Conservation (phyloP, 1,140 invertebrate genomes). For the Bicyclus anynana region DNA sequence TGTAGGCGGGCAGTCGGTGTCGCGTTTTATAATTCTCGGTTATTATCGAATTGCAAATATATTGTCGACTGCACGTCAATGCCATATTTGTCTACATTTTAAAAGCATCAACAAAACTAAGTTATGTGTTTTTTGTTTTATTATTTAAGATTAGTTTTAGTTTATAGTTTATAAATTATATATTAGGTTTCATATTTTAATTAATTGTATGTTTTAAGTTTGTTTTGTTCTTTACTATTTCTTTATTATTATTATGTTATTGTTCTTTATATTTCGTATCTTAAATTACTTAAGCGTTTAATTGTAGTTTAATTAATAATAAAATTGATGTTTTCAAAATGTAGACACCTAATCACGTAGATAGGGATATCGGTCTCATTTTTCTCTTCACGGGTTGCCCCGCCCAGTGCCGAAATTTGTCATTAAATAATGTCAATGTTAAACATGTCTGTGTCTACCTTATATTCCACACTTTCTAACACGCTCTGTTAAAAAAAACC, state of each 20-base stretch:
- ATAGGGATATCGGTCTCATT: conserved; percentile 51
- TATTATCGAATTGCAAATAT: not conserved
- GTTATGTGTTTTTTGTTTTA: conserved; percentile 9
- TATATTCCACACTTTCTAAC: conserved; percentile 35
- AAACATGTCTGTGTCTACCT: conserved; percentile 47
- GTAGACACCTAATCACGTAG: conserved; percentile 57
- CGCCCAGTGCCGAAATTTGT: conserved; percentile 69
- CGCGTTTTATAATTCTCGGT: conserved; percentile 5
- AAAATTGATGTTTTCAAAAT: conserved; percentile 54
- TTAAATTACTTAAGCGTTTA: not conserved
- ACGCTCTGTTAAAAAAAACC: conserved; percentile 47
- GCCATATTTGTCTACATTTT: conserved; percentile 62
- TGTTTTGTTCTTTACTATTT: too few relatives aligned
- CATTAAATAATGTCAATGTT: conserved; percentile 26
- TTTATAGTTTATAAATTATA: not conserved
- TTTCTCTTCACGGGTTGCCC: conserved; percentile 59
- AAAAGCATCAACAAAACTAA: conserved; percentile 40
- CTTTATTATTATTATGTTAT: too few relatives aligned
- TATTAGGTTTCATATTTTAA: not conserved
- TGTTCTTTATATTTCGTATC: too few relatives aligned
- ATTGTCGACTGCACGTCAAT: conserved; percentile 61
- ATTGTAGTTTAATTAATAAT: not conserved
- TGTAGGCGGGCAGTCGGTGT: conserved; percentile 57
- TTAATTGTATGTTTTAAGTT: too few relatives aligned
- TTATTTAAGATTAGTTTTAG: conserved; percentile 12